Base-by-base conservation (phyloP, 2,888 invertebrate genomes). In the Exephanes ischioxanthus region DNA sequence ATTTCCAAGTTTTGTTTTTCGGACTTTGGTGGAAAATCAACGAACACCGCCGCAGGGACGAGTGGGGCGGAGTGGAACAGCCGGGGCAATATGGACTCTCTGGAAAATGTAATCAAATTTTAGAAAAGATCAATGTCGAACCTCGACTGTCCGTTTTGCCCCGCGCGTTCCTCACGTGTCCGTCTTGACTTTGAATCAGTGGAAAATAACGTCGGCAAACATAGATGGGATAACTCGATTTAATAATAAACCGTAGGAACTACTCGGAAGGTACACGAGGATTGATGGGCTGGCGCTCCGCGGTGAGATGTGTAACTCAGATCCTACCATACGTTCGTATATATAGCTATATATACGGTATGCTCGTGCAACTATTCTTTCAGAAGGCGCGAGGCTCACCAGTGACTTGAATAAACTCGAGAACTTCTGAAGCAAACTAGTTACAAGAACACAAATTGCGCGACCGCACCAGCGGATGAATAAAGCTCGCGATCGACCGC, bases 101-200 rank as follows among this genome's bases (percentile, higher is more conserved):
- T 16, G 14, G 3, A 16, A 45, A 16, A 45, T 45, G 16, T 16
- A 14, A 45, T 45, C 0, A 3, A 45, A 14, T 16, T 45, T 45
- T 3, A 0, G 0, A 14, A 4, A 16, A 3, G 11, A 45, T 45
- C 11, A 45, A 14, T 16, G 3, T 3, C 16, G 45, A 45, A 45
- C 45, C 3, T 3, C 16, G 45, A 45, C 41, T 16, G 45, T 16
- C 16, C 16, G 2, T 16, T 16, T 45, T 45, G 45, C 45, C 45
- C 16, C 16, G 41, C 16, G 45, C 3, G 45, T 58, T 71, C 45
- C 14, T 9, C 77, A 66, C 66, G 73, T 37, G 63, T 80, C 51
- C 88, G 88, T 87, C 87, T 80, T 87, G 88, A 91, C 90, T 91
- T 91, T 90, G 90, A 92, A 92, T 91, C 90, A 90, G 90, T 89